Evolutionary conservation across 2,888 invertebrate species (phyloP).

Genomic region (Epiblema foenella): DNA sequence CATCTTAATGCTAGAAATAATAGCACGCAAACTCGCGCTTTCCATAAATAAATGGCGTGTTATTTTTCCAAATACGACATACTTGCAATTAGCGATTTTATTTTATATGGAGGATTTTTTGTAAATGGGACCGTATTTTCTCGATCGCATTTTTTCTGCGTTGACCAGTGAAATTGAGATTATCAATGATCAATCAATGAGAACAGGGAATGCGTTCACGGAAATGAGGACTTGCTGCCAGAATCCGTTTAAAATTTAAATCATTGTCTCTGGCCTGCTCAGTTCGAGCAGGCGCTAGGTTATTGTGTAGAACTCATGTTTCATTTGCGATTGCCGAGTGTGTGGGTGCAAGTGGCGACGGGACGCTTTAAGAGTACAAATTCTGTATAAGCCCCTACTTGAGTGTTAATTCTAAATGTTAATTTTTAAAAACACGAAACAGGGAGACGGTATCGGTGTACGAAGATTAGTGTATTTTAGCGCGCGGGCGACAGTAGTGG

Average conservation of each 20-base stretch:
- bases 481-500: conserved; percentile 71
- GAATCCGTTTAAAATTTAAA: conserved; percentile 30
- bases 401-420: conserved; percentile 79
- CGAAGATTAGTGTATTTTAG: conserved; percentile 57
- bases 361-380: conserved; percentile 88
- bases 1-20: conserved; percentile 3
- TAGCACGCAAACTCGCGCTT: neutral
- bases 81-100: neutral
- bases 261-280: conserved; percentile 34
- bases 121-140: conserved; percentile 5
- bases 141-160: neutral
- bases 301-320: conserved; percentile 45
- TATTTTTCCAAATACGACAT: neutral
- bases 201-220: neutral
- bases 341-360: conserved; percentile 69
- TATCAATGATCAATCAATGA: neutral
- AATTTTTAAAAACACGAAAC: conserved; percentile 73
- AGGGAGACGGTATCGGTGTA: conserved; percentile 70
- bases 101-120: neutral
- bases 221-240: conserved; percentile 25
- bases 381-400: conserved; percentile 88
- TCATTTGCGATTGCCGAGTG: conserved; percentile 50
- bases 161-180: neutral
- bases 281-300: conserved; percentile 37
- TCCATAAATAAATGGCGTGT: neutral